These are phyloP conservation scores for Megalopta genalis DNA, from an alignment of 1,140 invertebrate species.

Conservation along the genomic window DNA sequence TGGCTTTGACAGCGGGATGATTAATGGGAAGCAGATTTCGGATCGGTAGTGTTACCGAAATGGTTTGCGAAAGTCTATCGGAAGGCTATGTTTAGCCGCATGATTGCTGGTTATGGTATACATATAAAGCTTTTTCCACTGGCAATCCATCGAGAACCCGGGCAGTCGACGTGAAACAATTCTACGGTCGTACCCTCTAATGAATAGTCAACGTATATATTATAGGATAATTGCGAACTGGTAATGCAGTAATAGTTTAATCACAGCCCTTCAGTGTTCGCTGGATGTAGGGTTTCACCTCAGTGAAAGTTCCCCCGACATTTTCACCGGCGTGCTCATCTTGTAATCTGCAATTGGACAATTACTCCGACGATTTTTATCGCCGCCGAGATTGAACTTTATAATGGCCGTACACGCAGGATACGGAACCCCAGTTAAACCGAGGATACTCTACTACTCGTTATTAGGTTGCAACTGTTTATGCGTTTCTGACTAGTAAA, in stretches of 20 bases:
- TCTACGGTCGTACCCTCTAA: conserved; percentile 3
- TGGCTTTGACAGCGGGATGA: background rate
- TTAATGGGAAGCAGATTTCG: background rate
- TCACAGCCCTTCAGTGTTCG: conserved; percentile 33
- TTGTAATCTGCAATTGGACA: conserved; percentile 16
- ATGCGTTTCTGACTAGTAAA: too few species aligned
- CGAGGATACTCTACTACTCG: too few species aligned
- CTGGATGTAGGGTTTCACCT: conserved; percentile 34
- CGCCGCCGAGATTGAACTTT: background rate
- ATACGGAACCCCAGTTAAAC: background rate
- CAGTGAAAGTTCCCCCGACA: conserved; percentile 29
- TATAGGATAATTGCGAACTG: conserved; percentile 15
- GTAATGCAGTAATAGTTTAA: conserved; percentile 40
- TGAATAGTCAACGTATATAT: conserved; percentile 16
- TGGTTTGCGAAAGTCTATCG: background rate
- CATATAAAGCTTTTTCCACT: background rate
- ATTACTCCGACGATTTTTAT: conserved; percentile 20
- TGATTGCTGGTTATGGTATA: background rate
- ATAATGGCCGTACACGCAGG: conserved; percentile 8
- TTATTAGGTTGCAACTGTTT: too few species aligned
- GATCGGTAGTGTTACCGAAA: background rate
- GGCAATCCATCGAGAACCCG: conserved; percentile 3
- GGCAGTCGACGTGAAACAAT: conserved; percentile 1
- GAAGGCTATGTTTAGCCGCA: background rate
- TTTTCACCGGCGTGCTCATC: background rate